Conservation (phyloP, 1,140 invertebrate genomes). For the Drosophila sechellia region DNA sequence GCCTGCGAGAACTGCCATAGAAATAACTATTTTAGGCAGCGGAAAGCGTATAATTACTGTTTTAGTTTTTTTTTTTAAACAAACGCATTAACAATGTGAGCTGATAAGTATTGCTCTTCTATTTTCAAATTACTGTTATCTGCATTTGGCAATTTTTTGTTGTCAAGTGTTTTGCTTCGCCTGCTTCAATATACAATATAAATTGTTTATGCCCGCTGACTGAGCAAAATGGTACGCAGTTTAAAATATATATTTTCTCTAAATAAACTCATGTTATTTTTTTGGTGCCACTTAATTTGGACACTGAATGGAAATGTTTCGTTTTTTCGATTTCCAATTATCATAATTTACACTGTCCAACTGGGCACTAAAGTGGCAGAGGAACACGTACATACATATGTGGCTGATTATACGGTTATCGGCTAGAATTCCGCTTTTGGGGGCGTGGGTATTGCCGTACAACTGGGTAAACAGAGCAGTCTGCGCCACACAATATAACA, state of each 20-base stretch:
- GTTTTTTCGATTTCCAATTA: constrained; percentile 6
- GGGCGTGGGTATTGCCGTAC: constrained; percentile 9
- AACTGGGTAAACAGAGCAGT: constrained; percentile 36
- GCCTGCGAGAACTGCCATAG: background rate
- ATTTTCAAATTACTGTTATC: constrained; percentile 34
- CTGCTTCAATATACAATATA: constrained; percentile 7
- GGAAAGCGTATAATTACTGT: constrained; percentile 11
- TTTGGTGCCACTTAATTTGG: constrained; percentile 13
- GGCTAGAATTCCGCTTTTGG: constrained; percentile 5
- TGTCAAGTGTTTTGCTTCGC: constrained; percentile 33
- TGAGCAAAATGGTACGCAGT: constrained; percentile 36
- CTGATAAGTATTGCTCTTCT: constrained; percentile 42
- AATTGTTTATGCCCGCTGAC: constrained; percentile 23
- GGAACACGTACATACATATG: constrained; percentile 15
- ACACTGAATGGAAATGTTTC: constrained; percentile 9
- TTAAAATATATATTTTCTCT: constrained; percentile 13
- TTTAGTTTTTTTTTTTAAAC: background rate
- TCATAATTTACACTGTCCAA: constrained; percentile 27
- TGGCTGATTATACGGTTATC: constrained; percentile 23
- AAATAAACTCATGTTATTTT: constrained; percentile 14
- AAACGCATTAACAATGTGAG: constrained; percentile 22
- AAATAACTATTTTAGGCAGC: constrained; percentile 1
- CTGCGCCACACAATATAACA: background rate
- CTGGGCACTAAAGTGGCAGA: constrained; percentile 3
- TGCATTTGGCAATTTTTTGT: constrained; percentile 31